phyloP scores from a whole-genome alignment of 2,888 invertebrate genomes.

The Muschampia plurimacula region DNA sequence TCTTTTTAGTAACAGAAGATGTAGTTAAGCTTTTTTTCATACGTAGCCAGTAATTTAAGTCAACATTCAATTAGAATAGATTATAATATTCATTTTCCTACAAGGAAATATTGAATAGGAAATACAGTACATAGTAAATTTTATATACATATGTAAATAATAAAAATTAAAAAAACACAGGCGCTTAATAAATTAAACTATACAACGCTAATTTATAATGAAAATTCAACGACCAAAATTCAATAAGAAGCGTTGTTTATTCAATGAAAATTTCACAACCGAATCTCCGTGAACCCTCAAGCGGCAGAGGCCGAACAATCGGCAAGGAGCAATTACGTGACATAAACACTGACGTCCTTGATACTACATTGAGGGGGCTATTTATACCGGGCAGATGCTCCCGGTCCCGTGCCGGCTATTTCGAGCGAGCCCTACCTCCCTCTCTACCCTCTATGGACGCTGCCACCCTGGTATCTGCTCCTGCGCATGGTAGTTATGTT shows the following conservation, averaged over 20 bases:
- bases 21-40: no score
- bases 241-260: neutral
- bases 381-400: slow-evolving; percentile 77
- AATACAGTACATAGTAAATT: no score
- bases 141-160: no score
- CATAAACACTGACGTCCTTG: slow-evolving; percentile 79
- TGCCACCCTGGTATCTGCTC: slow-evolving; percentile 46
- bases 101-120: no score
- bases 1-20: no score
- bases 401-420: slow-evolving; percentile 78
- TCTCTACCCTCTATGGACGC: slow-evolving; percentile 55
- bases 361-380: slow-evolving; percentile 83
- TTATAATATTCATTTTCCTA: neutral
- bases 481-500: slow-evolving; percentile 53
- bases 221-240: neutral
- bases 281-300: neutral
- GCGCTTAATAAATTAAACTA: neutral
- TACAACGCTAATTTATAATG: neutral
- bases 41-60: neutral
- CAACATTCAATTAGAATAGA: neutral
- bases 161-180: no score
- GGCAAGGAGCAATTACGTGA: slow-evolving; percentile 44
- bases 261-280: neutral
- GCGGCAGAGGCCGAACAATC: slow-evolving; percentile 12
- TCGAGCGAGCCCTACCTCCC: slow-evolving; percentile 61